Base-by-base conservation (phyloP, 2,888 invertebrate species). In the Melikaiella ostensackeni region DNA sequence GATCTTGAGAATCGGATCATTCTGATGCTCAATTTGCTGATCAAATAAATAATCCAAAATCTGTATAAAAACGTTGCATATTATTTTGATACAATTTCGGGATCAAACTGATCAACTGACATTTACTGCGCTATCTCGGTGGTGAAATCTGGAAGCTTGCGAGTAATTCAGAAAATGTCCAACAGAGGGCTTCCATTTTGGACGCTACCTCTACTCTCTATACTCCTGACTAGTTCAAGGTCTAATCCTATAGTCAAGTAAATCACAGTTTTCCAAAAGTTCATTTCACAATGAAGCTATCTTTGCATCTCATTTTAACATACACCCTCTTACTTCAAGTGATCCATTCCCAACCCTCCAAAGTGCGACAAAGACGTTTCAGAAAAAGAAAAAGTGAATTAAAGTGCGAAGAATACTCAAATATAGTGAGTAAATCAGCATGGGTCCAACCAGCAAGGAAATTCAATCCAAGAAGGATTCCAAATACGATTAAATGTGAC, bases 401-500 rank as follows among this genome's bases (percentile, higher is more conserved):
- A 16, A 74, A 50, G 35, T 74, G 74, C 1, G 33, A 27, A 2
- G 21, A 74, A 57, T 74, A 74, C 30, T 33, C 35, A 13, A 21
- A 57, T 13, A 33, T 35, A 4, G 9, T 33, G 6, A 30, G 16
- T 33, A 33, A 74, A 24, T 27, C 55, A 57, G 11, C 38, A 8
- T 74, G 74, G 74, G 38, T 59, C 4, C 59, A 21, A 16, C 21
- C n/a, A 33, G 27, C 35, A 33, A n/a, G 35, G 16, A 21, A 64
- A 77, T 66, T 62, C 61, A 30, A 46, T 30, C 57, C 61, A 38
- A 61, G 66, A 75, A 13, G 76, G 21, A 76, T 42, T 13, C 38
- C 64, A 66, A 27, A 27, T n/a, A 46, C 11, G 1, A 46, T 24
- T 16, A 50, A 46, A 50, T 62, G 63, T n/a, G 61, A 62, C 35